A percentile compares a stretch with the other conserved stretches of the same genome.
Conservation (phyloP, 2,113 vertebrate genomes). For the Rousettus leschenaultii region DNA sequence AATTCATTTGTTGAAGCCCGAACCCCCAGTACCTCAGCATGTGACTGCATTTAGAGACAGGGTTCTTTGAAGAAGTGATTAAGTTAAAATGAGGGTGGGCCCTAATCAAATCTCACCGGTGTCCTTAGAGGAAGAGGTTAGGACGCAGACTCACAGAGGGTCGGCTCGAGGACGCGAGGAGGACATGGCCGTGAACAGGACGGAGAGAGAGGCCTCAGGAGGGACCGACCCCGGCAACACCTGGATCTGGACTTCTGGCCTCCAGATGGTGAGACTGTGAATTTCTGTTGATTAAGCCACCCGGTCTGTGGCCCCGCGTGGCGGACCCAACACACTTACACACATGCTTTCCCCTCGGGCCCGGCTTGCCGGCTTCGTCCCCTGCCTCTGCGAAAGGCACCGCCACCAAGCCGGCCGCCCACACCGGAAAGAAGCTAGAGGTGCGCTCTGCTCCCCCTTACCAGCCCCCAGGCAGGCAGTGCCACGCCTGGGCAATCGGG, state of each 20-base stretch:
- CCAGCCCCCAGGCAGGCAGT: rapidly evolving
- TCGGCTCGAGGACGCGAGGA: no score
- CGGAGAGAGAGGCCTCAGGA: neutral
- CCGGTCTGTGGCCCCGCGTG: rapidly evolving
- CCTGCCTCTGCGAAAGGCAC: neutral
- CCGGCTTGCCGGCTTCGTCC: neutral
- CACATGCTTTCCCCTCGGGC: rapidly evolving
- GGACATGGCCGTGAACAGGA: rapidly evolving
- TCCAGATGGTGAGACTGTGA: neutral
- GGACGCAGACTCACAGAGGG: neutral
- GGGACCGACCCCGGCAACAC: neutral
- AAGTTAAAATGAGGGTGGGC: no score
- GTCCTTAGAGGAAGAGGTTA: neutral
- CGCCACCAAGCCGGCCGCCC: neutral
- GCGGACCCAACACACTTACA: neutral
- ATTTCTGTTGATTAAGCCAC: neutral
- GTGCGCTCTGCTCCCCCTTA: rapidly evolving
- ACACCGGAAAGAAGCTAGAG: neutral
- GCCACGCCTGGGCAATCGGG: rapidly evolving
- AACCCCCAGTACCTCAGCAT: neutral
- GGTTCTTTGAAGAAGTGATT: no score
- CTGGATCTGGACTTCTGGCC: neutral
- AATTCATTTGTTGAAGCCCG: neutral
- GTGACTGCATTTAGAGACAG: rapidly evolving
- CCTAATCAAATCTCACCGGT: neutral